Evolutionary conservation across 1,140 invertebrate genomes (phyloP), one percentile per base, ranked within the genome.

Genomic region (Uloborus diversus): DNA sequence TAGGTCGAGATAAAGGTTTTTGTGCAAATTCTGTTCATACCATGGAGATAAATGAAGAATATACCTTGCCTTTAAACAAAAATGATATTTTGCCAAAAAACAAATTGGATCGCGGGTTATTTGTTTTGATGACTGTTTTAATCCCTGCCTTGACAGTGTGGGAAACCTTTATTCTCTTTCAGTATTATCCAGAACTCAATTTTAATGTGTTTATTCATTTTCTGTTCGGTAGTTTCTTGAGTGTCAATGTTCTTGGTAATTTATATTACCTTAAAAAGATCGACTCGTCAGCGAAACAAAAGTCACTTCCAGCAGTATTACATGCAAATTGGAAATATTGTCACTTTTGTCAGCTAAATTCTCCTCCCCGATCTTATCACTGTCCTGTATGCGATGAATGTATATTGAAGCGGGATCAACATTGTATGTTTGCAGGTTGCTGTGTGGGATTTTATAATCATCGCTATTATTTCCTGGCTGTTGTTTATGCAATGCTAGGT

Each of bases 181-280:
- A 13, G 1, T 75, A 73, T 51, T 17, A 75, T 47, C 5, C 51
- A 5, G 53, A 62, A 23, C 20, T 68, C 1, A 27, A 79, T 57
- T 23, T 70, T 11, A 23, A n/a, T n/a, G n/a, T n/a, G n/a, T n/a
- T n/a, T n/a, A n/a, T n/a, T n/a, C 23, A 13, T 56, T 9, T 49
- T 4, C 23, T 28, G 5, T 5, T 73, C 42, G 61, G 37, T 23
- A 49, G n/a, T 57, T 82, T 92, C 35, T 91, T 94, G 81, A 90
- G 91, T 78, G 62, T 89, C 20, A 95, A 95, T 84, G 88, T 95
- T 11, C 88, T 92, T 5, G 90, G 92, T 9, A 95, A 94, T 84
- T 90, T 93, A 84, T 88, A 92, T 14, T 92, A 89, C 82, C 89
- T 92, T 14, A 90, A 94, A 81, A 85, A 92, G 30, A 90, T 90